phyloP scores from a whole-genome alignment of 1,140 invertebrate species.

The Coelopa frigida region DNA sequence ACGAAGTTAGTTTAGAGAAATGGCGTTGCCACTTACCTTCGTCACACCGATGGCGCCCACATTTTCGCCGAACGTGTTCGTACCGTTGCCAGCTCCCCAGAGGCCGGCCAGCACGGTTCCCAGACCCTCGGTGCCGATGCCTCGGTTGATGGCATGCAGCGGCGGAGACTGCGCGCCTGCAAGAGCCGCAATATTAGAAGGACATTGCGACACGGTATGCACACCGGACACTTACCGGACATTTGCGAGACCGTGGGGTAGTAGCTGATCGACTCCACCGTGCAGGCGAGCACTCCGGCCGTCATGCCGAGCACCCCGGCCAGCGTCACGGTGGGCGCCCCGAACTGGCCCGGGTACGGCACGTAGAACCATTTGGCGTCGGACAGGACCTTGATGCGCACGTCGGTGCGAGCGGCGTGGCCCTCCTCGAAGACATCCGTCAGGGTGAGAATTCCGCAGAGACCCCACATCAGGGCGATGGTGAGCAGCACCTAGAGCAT shows the following conservation, averaged over 20 bases:
- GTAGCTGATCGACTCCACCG: constrained; percentile 82
- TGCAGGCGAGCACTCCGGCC: constrained; percentile 74
- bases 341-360: constrained; percentile 87
- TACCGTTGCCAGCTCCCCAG: constrained; percentile 77
- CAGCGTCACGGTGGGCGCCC: constrained; percentile 61
- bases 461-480: constrained; percentile 70
- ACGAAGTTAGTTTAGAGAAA: background rate
- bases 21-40: constrained; percentile 44
- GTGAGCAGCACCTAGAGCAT: constrained; percentile 66
- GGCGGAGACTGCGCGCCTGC: constrained; percentile 72
- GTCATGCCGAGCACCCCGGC: constrained; percentile 70
- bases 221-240: constrained; percentile 59
- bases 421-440: constrained; percentile 57
- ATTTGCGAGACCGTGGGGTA: constrained; percentile 81
- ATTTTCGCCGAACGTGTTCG: constrained; percentile 84
- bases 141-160: constrained; percentile 77
- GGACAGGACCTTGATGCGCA: constrained; percentile 62
- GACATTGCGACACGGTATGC: background rate
- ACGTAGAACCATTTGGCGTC: constrained; percentile 76
- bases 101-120: constrained; percentile 75
- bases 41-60: constrained; percentile 79
- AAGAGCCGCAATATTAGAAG: constrained; percentile 23
- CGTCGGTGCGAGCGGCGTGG: constrained; percentile 71
- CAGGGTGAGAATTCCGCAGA: constrained; percentile 67
- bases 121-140: constrained; percentile 75